Base-by-base conservation (phyloP, 2,888 invertebrate genomes). In the Asteroscopus sphinx region DNA sequence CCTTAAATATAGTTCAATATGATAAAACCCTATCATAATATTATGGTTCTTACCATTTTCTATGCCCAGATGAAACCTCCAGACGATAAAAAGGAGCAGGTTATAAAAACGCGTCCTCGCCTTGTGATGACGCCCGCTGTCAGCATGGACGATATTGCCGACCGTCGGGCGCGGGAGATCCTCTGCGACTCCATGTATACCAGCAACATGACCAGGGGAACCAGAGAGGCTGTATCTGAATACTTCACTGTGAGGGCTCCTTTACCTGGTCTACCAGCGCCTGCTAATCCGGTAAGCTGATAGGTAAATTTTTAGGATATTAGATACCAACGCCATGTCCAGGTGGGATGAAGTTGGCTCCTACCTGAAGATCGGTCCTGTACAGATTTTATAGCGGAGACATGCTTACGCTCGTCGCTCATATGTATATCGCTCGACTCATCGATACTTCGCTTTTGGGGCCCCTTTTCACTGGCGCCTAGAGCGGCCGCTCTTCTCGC, bases 101-200 rank as follows among this genome's bases (percentile, higher is more conserved):
- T 72, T 0, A 82, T 81, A 30, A 73, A 62, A 28, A 86, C 85
- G 0, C 77, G 90, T 0, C 90, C 89, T 0, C 88, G 91, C 0
- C 64, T 85, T 4, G 78, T 89, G 11, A 85, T 90, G 83, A 83
- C 89, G 0, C 89, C 90, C 0, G 83, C 85, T 0, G 79, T 87
- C 25, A 80, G 83, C 39, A 63, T 91, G 77, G 91, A 90, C 45
- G 89, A 88, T 63, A 72, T 89, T 9, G 56, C 66, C 0, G 74
- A 88, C 33, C 55, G 60, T 0, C 25, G 30, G 0, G 64, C 76
- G 2, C 78, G 89, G 2, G 39, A 61, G 4, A 42, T 85, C 6
- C 73, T 90, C 1, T 53, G 72, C 13, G 53, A 75, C 0, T 84
- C 86, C 45, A 82, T 85, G 73, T 92, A 91, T 62, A 80, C 75